These are phyloP conservation scores for Urocyon cinereoargenteus DNA, from an alignment of 2,797 vertebrate genomes.

Conservation along the genomic window DNA sequence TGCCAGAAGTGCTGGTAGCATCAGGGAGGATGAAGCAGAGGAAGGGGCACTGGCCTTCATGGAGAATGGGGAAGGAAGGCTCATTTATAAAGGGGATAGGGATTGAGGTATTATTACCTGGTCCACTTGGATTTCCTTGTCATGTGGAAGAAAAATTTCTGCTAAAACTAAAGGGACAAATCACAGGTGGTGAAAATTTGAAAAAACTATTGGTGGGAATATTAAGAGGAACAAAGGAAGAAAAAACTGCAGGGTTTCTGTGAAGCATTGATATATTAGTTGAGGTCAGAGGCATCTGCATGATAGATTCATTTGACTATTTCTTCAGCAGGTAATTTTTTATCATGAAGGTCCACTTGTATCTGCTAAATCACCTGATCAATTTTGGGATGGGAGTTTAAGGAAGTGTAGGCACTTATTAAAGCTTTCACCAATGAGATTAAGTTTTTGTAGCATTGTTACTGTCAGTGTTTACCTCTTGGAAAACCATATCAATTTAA, in stretches of 20 bases:
- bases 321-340: slow-evolving; percentile 1
- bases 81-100: neutral
- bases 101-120: neutral
- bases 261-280: neutral
- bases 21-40: neutral
- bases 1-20: neutral
- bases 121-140: neutral
- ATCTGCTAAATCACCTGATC: neutral
- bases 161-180: slow-evolving; percentile 27
- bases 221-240: neutral
- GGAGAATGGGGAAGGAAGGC: neutral
- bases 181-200: neutral
- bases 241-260: neutral
- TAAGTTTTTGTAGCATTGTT: neutral
- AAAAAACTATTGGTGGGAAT: neutral
- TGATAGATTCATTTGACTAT: neutral
- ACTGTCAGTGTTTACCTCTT: neutral
- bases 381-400: neutral
- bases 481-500: neutral
- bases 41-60: neutral
- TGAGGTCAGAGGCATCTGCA: neutral
- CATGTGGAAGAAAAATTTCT: neutral
- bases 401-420: neutral
- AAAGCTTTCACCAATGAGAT: neutral
- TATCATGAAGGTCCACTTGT: neutral